Evolutionary conservation across 2,888 invertebrate species (phyloP).

Genomic region (Eupithecia abbreviata): DNA sequence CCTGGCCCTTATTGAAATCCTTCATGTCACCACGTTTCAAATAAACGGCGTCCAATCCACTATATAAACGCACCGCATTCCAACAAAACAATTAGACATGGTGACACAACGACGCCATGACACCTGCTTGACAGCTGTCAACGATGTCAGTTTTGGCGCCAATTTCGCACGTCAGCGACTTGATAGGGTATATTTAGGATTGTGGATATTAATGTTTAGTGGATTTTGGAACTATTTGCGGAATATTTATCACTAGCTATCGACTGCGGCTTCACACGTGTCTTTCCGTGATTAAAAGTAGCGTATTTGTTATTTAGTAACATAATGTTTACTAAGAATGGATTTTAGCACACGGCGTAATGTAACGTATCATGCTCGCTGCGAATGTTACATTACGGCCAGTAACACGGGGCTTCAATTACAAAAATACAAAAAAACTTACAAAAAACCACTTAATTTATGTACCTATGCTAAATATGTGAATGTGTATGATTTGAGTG

Average conservation of each 20-base stretch:
- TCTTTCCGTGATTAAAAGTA: background rate
- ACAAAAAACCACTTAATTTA: too few relatives aligned
- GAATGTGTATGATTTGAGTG: too few relatives aligned
- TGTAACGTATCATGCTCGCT: too few relatives aligned
- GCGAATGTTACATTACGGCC: too few relatives aligned
- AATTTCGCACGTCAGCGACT: constrained; percentile 54
- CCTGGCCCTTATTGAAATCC: background rate
- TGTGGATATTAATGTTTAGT: constrained; percentile 8
- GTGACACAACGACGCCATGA: constrained; percentile 32
- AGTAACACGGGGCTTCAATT: too few relatives aligned
- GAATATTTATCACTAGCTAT: background rate
- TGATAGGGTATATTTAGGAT: constrained; percentile 36
- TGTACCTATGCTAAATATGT: too few relatives aligned
- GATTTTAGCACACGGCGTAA: too few relatives aligned
- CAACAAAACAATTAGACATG: constrained; percentile 53
- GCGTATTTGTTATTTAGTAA: too few relatives aligned
- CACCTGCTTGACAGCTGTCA: constrained; percentile 64
- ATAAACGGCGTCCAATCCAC: constrained; percentile 1
- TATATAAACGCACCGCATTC: constrained; percentile 6
- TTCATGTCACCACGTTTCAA: background rate
- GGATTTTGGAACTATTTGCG: background rate
- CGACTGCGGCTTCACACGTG: background rate
- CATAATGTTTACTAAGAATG: too few relatives aligned
- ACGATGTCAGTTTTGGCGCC: constrained; percentile 63
- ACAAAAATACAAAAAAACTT: too few relatives aligned